Conservation (phyloP, 2,113 vertebrate genomes). For the Coreoperca whiteheadi region DNA sequence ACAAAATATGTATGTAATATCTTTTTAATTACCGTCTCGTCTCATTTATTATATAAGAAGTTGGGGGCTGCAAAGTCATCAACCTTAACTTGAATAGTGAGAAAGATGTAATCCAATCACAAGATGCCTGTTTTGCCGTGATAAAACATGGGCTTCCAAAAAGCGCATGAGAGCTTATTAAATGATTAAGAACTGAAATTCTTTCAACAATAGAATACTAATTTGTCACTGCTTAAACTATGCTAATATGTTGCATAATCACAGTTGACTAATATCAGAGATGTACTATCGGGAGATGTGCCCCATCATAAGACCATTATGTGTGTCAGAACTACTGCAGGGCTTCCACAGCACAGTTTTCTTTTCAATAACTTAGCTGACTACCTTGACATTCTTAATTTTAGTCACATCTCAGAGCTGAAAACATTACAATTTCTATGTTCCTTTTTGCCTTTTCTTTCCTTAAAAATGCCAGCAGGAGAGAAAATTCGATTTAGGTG, state of each 20-base stretch:
- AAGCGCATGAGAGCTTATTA: not conserved
- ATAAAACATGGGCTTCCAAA: conserved; percentile 29
- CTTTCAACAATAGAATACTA: conserved; percentile 30
- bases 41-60: not conserved
- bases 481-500: conserved; percentile 57
- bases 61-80: not conserved
- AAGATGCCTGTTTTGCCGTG: not conserved
- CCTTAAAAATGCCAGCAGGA: conserved; percentile 43
- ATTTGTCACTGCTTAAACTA: conserved; percentile 47
- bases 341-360: not conserved
- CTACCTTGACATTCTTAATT: conserved; percentile 35
- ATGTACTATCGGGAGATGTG: conserved; percentile 21
- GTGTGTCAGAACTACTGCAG: conserved; percentile 31
- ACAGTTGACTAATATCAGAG: conserved; percentile 46
- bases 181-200: conserved; percentile 4
- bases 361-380: conserved; percentile 22
- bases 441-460: conserved; percentile 5
- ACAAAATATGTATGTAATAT: not conserved
- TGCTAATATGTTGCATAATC: conserved; percentile 51
- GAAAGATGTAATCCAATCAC: conserved; percentile 21
- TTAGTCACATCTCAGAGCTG: conserved; percentile 30
- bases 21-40: not conserved
- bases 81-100: not conserved
- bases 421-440: conserved; percentile 14
- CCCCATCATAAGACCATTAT: conserved; percentile 42